Base-by-base conservation (phyloP, 2,888 invertebrate genomes). In the Phytoseiulus persimilis region DNA sequence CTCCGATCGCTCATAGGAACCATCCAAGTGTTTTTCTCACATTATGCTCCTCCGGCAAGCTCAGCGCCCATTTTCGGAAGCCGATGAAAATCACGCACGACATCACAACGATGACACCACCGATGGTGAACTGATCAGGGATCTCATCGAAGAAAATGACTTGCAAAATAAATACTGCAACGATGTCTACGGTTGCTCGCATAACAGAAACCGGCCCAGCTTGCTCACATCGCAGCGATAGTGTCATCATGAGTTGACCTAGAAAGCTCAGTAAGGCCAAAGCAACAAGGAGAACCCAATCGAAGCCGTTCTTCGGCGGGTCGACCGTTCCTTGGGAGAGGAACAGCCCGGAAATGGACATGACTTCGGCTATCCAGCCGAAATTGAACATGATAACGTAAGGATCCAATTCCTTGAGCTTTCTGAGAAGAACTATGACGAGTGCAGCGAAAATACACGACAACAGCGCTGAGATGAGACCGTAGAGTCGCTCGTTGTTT, bases 121-220 rank as follows among this genome's bases (percentile, higher is more conserved):
- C 94, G 28, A 97, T 94, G n/a, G 96, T 97, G 92, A 95, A 96
- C 91, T 94, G 94, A 92, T 96, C 96, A 18, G 97, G 97, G 91
- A 96, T 95, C 93, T 97, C 96, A 92, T 96, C 95, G 92, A 97
- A 97, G 92, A 97, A 96, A 93, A 96, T 94, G 28, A 97, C 90
- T 93, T 97, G 97, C 96, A 96, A 97, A 91, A 96, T 94, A 92
- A 97, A 97, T 1, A 97, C 97, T 93, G 97, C 96, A 0, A 97
- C 96, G 91, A 97, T 97, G 92, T 97, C 97, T n/a, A 96, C 96
- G 90, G 96, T 90, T 31, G 91, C 46, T 65, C 90, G 31, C 18
- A 83, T 90, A 0, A 90, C 90, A 0, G 97, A 96, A 1, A 97
- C 96, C 31, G 97, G 96, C 0, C 97, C 96, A 1, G 97, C 97